Evolutionary conservation across 92 coral and sea anemone species (phyloP), one percentile per base, ranked within the genome.

Genomic region (Hydrozoanthus gracilis): DNA sequence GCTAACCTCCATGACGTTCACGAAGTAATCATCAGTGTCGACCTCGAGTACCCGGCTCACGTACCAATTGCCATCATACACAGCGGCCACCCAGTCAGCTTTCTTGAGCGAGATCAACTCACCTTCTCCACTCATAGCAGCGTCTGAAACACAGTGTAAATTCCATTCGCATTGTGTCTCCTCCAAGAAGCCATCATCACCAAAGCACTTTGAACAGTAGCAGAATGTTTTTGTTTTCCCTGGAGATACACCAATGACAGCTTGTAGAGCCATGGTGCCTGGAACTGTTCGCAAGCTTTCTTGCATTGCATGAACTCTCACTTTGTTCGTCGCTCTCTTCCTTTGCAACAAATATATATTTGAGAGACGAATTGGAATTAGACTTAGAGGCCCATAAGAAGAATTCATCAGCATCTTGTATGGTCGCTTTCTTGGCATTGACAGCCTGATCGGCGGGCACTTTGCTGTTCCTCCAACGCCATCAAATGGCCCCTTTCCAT

Each of bases 361-460:
- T 82, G 2, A 88, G 55, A 58, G 87, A 69, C 46, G 77, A 16
- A 51, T 73, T 62, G 17, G 55, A 39, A 18, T 71, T 51, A 2
- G 35, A 45, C 44, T 82, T 49, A n/a, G 55, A 16, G 45, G 83
- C 88, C 91, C 66, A 73, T 14, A 78, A 58, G 60, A 88, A 88
- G 83, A 88, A 83, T 64, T 71, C 85, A 8, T 88, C 65, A 20
- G 88, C 88, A 76, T 88, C 91, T 17, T 88, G 64, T 15, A 76
- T 74, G 18, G 60, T 44, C 17, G 50, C 71, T 51, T 88, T 88
- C 76, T 78, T 78, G 50, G 83, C 54, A 5, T 76, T 5, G 56
- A 91, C 91, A 10, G 91, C 89, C 70, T 90, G 88, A 71, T 87
- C 90, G 7, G 93, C 91, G 86, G 80, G 11, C 90, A 18, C 68